These are phyloP conservation scores for Engraulis encrasicolus DNA, from an alignment of 2,113 vertebrate genomes.

Conservation along the genomic window DNA sequence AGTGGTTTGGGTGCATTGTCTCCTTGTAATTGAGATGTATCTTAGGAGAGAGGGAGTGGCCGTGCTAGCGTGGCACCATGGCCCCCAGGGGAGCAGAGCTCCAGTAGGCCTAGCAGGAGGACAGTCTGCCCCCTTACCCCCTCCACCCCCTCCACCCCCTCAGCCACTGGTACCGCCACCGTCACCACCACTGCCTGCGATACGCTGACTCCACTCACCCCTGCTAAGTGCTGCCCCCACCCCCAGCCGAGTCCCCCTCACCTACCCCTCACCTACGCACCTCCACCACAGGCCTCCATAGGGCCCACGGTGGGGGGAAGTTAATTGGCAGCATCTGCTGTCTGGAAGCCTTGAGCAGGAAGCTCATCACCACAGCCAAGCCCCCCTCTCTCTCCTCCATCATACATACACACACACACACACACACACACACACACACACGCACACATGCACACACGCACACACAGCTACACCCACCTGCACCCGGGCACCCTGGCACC, in stretches of 20 bases:
- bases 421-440: slow-evolving; percentile 53
- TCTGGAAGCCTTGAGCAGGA: slow-evolving; percentile 75
- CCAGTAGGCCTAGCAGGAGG: slow-evolving; percentile 19
- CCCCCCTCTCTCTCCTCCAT: slow-evolving; percentile 41
- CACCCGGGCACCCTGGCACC: slow-evolving; percentile 65
- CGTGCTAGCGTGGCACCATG: slow-evolving; percentile 45
- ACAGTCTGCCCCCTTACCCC: slow-evolving; percentile 31
- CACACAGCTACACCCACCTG: not conserved
- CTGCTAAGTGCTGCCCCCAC: slow-evolving; percentile 42
- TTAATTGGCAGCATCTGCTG: slow-evolving; percentile 95
- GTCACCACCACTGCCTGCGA: slow-evolving; percentile 23
- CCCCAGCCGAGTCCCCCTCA: slow-evolving; percentile 54
- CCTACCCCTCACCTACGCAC: slow-evolving; percentile 37
- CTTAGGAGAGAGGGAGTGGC: slow-evolving; percentile 18
- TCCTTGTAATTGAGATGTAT: slow-evolving; percentile 16
- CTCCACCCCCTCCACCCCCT: too few relatives aligned
- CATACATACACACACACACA: slow-evolving; percentile 38
- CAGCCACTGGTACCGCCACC: too few relatives aligned
- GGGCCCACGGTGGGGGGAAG: slow-evolving; percentile 72
- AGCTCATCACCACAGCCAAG: slow-evolving; percentile 45
- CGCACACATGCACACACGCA: slow-evolving; percentile 57
- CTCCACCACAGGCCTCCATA: slow-evolving; percentile 27
- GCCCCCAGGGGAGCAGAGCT: slow-evolving; percentile 39
- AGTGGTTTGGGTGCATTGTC: not conserved
- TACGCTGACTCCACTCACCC: slow-evolving; percentile 45